Evolutionary conservation across 1,140 invertebrate genomes (phyloP).

Genomic region (Micrasema longulum): DNA sequence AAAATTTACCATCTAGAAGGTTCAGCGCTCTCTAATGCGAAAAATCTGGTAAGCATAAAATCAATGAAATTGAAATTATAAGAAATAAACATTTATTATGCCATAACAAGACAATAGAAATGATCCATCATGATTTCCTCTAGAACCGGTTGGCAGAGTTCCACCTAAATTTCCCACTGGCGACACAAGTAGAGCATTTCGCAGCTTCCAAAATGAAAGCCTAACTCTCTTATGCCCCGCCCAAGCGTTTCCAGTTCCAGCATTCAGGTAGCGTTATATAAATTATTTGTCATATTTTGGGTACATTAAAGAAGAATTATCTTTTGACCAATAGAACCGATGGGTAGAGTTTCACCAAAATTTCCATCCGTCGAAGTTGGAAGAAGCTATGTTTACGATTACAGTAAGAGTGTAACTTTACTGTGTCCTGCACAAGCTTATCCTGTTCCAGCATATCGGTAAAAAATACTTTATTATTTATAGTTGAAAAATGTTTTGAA

Average conservation of each 20-base stretch:
- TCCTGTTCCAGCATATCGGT: conserved; percentile 77
- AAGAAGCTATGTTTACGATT: conserved; percentile 63
- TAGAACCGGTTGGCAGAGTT: conserved; percentile 83
- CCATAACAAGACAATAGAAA: no score
- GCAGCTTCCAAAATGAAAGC: conserved; percentile 65
- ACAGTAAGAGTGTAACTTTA: conserved; percentile 66
- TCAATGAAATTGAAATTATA: no score
- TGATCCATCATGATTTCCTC: conserved; percentile 59
- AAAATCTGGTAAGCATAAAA: no score
- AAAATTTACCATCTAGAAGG: no score
- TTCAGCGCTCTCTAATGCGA: no score
- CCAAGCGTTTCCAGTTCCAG: conserved; percentile 77
- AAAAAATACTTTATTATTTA: conserved; percentile 55
- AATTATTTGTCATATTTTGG: no score
- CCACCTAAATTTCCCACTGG: conserved; percentile 81
- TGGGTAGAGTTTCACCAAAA: conserved; percentile 70
- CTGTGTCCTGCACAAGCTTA: conserved; percentile 80
- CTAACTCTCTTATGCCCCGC: conserved; percentile 77
- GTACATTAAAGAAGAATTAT: no score
- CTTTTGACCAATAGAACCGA: conserved; percentile 65
- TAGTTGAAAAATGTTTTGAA: not conserved
- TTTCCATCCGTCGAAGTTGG: conserved; percentile 67
- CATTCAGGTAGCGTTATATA: conserved; percentile 72
- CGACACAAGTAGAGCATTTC: conserved; percentile 74
- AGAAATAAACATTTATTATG: no score